Conservation (phyloP, 2,797 vertebrate genomes). For the Atherinosoma microstoma region DNA sequence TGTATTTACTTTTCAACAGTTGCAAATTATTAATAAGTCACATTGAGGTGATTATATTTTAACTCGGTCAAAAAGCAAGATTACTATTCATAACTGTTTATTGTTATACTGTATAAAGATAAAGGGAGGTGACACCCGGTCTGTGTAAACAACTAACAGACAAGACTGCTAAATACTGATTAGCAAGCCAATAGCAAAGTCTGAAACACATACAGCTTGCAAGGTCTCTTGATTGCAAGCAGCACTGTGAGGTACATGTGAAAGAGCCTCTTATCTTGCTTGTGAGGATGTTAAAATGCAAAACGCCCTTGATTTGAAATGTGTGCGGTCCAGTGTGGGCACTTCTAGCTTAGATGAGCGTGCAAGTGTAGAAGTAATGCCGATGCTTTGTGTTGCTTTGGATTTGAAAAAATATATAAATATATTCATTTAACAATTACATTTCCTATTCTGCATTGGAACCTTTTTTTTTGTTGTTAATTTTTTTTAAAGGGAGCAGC, state of each 20-base stretch:
- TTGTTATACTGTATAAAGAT: constrained; percentile 69
- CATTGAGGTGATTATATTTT: constrained; percentile 45
- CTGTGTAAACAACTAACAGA: constrained; percentile 73
- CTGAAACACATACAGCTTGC: constrained; percentile 23
- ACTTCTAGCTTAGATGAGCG: constrained; percentile 14
- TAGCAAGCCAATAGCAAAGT: constrained; percentile 49
- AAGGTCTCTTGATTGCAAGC: constrained; percentile 58
- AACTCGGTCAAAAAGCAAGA: constrained; percentile 52
- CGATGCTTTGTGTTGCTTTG: neutral
- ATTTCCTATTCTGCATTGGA: neutral
- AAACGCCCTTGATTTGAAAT: constrained; percentile 19
- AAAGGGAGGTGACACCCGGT: constrained; percentile 60
- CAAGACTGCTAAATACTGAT: constrained; percentile 64
- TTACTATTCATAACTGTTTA: constrained; percentile 70
- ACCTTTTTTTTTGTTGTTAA: neutral
- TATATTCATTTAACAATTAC: neutral
- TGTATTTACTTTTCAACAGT: neutral
- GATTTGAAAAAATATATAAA: neutral
- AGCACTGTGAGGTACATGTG: constrained; percentile 24
- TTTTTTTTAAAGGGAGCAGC: neutral
- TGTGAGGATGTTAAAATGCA: constrained; percentile 42
- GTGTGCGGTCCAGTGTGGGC: constrained; percentile 2
- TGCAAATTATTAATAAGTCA: constrained; percentile 14
- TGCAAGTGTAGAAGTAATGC: constrained; percentile 10
- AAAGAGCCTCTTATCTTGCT: constrained; percentile 36